Percentiles rank a stretch among this genome's conserved stretches.
These are phyloP conservation scores for Muscicapa adusta DNA, from an alignment of 2,113 vertebrate species.

Conservation along the genomic window DNA sequence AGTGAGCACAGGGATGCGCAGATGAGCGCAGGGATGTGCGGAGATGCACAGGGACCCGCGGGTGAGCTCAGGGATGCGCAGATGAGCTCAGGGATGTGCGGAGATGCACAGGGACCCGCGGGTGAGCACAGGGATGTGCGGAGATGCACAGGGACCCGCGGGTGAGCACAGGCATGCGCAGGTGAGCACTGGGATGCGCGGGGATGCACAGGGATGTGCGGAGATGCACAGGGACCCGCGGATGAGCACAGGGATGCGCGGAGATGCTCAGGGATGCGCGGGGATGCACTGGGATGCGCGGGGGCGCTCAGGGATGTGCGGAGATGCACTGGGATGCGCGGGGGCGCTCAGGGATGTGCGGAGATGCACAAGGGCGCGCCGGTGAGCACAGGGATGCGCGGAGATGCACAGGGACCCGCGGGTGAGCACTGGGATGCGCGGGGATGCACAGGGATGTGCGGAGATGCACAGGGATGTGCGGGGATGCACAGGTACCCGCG, in stretches of 20 bases:
- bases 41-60: not conserved
- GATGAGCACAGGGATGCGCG: not conserved
- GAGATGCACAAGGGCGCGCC: rapidly evolving
- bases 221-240: too few species aligned
- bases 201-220: too few species aligned
- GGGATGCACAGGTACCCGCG: not conserved
- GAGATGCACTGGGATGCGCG: not conserved
- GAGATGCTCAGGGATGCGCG: not conserved
- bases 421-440: not conserved
- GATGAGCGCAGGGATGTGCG: too few species aligned
- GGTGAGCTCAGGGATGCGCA: not conserved
- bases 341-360: not conserved
- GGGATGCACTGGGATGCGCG: not conserved
- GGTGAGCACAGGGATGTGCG: not conserved
- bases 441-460: not conserved
- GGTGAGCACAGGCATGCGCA: too few species aligned
- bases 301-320: not conserved
- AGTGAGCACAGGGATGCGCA: too few species aligned
- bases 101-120: too few species aligned
- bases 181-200: too few species aligned
- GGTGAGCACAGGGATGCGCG: too few species aligned
- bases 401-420: too few species aligned
- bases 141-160: not conserved
- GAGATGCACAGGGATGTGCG: not conserved
- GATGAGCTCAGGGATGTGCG: too few species aligned